Base-by-base conservation (phyloP, 2,113 vertebrate species). In the Nicator chloris region DNA sequence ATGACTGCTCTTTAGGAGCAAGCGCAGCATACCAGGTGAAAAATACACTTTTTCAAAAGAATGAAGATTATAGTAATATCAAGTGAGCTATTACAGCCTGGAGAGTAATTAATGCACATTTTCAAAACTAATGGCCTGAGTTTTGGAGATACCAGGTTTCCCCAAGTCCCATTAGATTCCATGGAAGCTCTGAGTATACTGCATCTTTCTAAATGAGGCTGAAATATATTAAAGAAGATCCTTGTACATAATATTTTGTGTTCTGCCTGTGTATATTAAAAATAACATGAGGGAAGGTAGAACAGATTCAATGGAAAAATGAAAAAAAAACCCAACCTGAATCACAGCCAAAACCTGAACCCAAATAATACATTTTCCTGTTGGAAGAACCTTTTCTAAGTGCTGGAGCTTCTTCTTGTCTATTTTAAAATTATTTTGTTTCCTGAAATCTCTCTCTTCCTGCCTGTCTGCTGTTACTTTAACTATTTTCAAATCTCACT, bases 101-200 rank as follows among this genome's bases (percentile, higher is more conserved):
- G 85, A 96, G 85, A 93, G 59, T 97, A 96, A 96, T 96, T 96
- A 95, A 96, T 90, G 83, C 68, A 80, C 85, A 95, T 95, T 96
- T 95, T 96, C 66, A 80, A 96, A 97, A 96, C 96, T 96, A 96
- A 96, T 97, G 96, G 88, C 45, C 95, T 97, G 92, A 59, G 93
- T 93, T 97, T 95, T 39, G 33, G 88, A 82, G 72, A 88, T 64
- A 88, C 40, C 65, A 78, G 61, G 61, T 71, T 94, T 96, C 65
- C 82, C 49, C 37, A 90, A 88, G 75, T 96, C 88, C 85, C 72
- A 78, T 90, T 96, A 94, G 68, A 88, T 64, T 79, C 69, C 57
- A 84, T 30, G 49, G 64, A 92, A 95, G 45, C 72, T 61, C 82
- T 81, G 76, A 94, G 9, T 61, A 76, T 17, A 40, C 51, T 45